Base-by-base conservation (phyloP, 2,797 vertebrate species). In the Lateolabrax maculatus region DNA sequence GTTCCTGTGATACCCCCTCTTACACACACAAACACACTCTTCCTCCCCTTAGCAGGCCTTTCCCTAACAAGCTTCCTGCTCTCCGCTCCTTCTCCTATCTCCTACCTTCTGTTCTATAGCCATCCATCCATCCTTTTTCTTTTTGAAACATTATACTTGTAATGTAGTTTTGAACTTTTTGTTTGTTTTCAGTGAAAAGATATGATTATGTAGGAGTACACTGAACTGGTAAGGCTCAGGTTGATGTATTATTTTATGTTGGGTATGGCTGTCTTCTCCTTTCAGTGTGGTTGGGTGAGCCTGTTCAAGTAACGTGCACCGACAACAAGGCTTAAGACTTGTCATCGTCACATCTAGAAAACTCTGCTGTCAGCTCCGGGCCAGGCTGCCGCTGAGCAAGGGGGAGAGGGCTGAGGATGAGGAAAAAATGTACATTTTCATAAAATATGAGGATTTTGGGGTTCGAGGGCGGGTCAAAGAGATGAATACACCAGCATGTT, bases 1-100 rank as follows among this genome's bases (percentile, higher is more conserved):
- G 94, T 94, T 93, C 79, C 89, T 77, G 64, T 78, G 62, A 79
- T 83, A 76, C 64, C 57, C 64, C n/a, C 75, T 12, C 13, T 5
- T 73, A 83, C 79, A 84, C 71, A 75, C 56, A 84, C 71, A 79
- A 60, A 73, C 78, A 88, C 81, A 73, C 80, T 68, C 53, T 78
- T 81, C 67, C 73, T 80, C 34, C 51, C 62, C 64, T 76, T 69
- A 27, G 4, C 48, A 19, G 71, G 69, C 75, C 63, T 62, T 84
- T 68, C 3, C n/a, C 81, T 84, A 84, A 89, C 81, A 75, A 85
- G 84, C 64, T 62, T 72, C 48, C 46, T 60, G n/a, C 11, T 79
- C 29, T 58, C 58, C 48, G 2, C 52, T 66, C 53, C 57, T 64
- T 44, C 52, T 62, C 56, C 10, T 6, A 11, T 52, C 53, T 36